A percentile compares a stretch with the other conserved stretches of the same genome.
phyloP scores from a whole-genome alignment of 64 coral and sea anemone genomes.

The Acropora tenuis region DNA sequence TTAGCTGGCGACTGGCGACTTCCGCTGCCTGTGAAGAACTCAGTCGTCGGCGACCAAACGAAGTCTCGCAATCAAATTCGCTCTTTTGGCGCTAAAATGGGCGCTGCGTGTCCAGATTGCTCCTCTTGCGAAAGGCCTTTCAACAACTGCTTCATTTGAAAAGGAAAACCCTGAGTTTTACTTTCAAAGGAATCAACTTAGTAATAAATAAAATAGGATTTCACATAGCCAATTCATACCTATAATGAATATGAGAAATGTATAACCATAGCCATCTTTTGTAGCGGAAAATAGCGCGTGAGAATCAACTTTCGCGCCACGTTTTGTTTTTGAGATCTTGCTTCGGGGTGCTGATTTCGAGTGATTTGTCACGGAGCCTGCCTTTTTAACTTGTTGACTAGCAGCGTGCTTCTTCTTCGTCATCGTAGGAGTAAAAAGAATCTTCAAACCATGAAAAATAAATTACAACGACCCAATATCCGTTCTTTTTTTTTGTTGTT shows the following conservation, averaged over 20 bases:
- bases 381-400: background rate
- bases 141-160: too few species aligned
- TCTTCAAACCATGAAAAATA: background rate
- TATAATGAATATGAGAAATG: slow-evolving; percentile 17
- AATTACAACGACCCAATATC: background rate
- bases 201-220: background rate
- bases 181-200: too few species aligned
- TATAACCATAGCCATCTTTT: slow-evolving; percentile 36
- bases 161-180: too few species aligned
- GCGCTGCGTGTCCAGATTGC: too few species aligned
- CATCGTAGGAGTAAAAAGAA: slow-evolving; percentile 27
- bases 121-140: too few species aligned
- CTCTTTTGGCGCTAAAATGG: too few species aligned
- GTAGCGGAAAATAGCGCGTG: background rate
- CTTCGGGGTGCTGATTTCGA: slow-evolving; percentile 6
- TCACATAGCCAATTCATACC: background rate
- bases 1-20: too few species aligned
- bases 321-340: slow-evolving; percentile 31
- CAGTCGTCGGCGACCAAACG: too few species aligned
- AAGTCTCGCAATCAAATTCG: too few species aligned
- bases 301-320: slow-evolving; percentile 11
- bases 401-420: slow-evolving; percentile 49
- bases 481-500: background rate
- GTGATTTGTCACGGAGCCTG: background rate
- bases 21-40: too few species aligned